Conservation (phyloP, 2,797 vertebrate species). For the Sebastiscus albofasciatus region DNA sequence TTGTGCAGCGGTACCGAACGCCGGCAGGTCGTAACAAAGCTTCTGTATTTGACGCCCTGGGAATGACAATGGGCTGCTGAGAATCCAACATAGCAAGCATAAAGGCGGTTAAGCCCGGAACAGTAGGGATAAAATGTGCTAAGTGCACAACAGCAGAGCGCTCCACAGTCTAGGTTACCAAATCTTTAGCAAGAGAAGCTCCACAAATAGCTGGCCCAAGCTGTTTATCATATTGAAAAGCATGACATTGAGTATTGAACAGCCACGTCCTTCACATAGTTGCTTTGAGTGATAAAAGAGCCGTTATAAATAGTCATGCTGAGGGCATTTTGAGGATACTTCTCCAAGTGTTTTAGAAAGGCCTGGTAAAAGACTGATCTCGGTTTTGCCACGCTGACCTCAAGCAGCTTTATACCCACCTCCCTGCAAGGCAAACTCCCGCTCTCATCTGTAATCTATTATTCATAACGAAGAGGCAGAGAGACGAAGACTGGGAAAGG, state of each 20-base stretch:
- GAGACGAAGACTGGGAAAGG: constrained; percentile 71
- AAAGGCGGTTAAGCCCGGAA: neutral
- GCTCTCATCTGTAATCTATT: constrained; percentile 83
- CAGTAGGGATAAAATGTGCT: constrained; percentile 7
- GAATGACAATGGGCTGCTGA: neutral
- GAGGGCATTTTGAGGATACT: constrained; percentile 42
- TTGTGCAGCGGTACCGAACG: no score
- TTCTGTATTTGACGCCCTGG: no score
- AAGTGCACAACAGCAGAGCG: neutral
- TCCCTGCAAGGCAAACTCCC: constrained; percentile 67
- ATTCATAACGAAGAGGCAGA: constrained; percentile 77
- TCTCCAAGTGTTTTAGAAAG: constrained; percentile 42
- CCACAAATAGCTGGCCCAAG: neutral
- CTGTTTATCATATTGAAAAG: constrained; percentile 39
- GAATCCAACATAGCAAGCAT: neutral
- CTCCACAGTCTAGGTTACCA: constrained; percentile 6
- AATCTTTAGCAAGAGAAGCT: constrained; percentile 25
- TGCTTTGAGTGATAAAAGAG: constrained; percentile 41
- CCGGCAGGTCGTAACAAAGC: no score
- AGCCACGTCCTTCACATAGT: constrained; percentile 46
- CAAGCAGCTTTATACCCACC: constrained; percentile 54
- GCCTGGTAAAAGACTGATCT: constrained; percentile 44
- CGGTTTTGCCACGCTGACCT: constrained; percentile 62
- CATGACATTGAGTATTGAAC: constrained; percentile 29
- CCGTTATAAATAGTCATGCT: constrained; percentile 42